Evolutionary conservation across 2,888 invertebrate species (phyloP).

Genomic region (Cheiracanthium punctorium): DNA sequence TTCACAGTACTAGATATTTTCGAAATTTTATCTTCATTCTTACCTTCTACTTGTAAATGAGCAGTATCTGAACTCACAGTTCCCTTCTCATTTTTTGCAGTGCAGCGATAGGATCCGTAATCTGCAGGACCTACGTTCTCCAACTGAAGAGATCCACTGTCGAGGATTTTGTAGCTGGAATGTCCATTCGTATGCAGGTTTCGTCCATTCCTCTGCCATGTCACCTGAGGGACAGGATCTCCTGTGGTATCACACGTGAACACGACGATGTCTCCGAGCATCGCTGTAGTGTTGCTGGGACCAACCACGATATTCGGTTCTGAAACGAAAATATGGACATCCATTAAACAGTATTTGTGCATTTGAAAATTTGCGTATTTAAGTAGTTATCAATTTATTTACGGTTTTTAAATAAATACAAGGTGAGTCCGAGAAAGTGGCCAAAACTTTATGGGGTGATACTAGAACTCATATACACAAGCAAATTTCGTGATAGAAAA

Average conservation of each 20-base stretch:
- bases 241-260: constrained; percentile 68
- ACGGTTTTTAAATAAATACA: too few species aligned
- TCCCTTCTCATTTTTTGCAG: constrained; percentile 70
- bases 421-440: too few species aligned
- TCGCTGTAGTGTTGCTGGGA: constrained; percentile 69
- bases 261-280: constrained; percentile 70
- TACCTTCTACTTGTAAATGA: constrained; percentile 71
- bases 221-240: constrained; percentile 61
- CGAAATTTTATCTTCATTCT: too few species aligned
- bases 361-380: too few species aligned
- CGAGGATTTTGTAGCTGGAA: constrained; percentile 58
- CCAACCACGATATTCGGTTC: constrained; percentile 67
- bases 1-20: too few species aligned
- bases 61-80: constrained; percentile 65
- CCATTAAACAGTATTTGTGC: neutral
- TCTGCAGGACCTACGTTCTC: constrained; percentile 70
- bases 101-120: constrained; percentile 71
- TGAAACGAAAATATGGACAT: constrained; percentile 17
- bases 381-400: too few species aligned
- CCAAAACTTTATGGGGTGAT: too few species aligned
- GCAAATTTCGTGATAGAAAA: too few species aligned
- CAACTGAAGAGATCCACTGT: constrained; percentile 68
- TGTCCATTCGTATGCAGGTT: constrained; percentile 63
- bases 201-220: constrained; percentile 70
- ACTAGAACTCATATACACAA: too few species aligned